Conservation (phyloP, 2,113 vertebrate genomes). For the rat (Rattus norvegicus) region DNA sequence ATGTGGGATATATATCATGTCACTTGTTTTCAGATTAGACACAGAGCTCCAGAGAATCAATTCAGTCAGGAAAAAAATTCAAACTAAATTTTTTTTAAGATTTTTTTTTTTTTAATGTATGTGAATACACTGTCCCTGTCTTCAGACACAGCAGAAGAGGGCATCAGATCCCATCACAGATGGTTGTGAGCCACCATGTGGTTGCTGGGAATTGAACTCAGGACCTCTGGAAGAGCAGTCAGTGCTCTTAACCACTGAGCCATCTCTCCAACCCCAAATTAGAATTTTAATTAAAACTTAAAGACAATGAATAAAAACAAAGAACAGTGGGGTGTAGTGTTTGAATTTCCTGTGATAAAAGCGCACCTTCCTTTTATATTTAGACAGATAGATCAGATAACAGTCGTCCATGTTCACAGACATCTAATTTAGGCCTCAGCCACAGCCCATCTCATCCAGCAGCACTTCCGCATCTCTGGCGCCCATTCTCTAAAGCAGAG, state of each 20-base stretch:
- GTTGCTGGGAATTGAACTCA: too few relatives aligned
- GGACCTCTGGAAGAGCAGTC: too few relatives aligned
- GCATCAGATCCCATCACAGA: too few relatives aligned
- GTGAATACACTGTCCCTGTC: too few relatives aligned
- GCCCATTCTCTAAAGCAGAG: slow-evolving; percentile 3
- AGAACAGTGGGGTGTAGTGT: not conserved
- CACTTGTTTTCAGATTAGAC: slow-evolving; percentile 33
- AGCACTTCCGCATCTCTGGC: not conserved
- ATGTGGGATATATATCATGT: not conserved
- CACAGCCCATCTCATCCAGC: not conserved
- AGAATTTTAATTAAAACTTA: not conserved
- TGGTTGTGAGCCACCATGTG: too few relatives aligned
- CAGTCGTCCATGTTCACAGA: not conserved
- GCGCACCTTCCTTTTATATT: slow-evolving; percentile 4
- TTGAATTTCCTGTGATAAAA: slow-evolving; percentile 10
- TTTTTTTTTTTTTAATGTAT: too few relatives aligned
- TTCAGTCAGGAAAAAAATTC: not conserved
- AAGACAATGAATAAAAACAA: not conserved
- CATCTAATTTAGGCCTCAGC: not conserved
- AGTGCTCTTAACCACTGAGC: too few relatives aligned
- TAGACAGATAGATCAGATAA: not conserved
- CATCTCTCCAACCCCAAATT: too few relatives aligned
- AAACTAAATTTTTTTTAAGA: not conserved
- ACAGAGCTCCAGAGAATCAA: not conserved
- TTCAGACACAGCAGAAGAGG: too few relatives aligned